Evolutionary conservation across 2,888 invertebrate genomes (phyloP).

Genomic region (Troglohyphantes excavatus): DNA sequence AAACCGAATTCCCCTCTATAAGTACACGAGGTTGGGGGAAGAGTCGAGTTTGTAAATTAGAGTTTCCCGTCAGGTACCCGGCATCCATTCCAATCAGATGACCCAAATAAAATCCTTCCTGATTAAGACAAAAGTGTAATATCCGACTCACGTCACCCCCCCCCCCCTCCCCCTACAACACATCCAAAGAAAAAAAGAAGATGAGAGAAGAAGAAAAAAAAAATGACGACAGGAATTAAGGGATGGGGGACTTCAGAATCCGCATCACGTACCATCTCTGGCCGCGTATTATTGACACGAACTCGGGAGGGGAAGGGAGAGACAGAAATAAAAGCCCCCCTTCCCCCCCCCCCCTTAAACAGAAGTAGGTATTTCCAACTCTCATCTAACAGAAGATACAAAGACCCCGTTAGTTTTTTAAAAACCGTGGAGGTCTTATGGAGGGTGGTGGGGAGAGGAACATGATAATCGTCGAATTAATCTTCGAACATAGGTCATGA

Average conservation of each 20-base stretch:
- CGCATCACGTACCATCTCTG: constrained; percentile 66
- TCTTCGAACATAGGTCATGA: constrained; percentile 72
- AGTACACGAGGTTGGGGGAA: too few relatives aligned
- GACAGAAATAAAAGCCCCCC: neutral
- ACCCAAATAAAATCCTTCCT: constrained; percentile 75
- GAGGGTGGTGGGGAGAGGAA: constrained; percentile 18
- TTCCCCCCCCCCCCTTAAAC: neutral
- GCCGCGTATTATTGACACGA: constrained; percentile 76
- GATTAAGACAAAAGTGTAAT: constrained; percentile 78
- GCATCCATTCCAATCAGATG: constrained; percentile 74
- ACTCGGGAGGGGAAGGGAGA: neutral
- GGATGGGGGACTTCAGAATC: constrained; percentile 51
- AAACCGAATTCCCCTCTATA: too few relatives aligned
- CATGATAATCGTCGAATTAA: constrained; percentile 76
- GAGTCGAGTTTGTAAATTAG: constrained; percentile 48
- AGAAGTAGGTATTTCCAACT: constrained; percentile 62
- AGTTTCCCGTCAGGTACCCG: constrained; percentile 68
- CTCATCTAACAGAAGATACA: constrained; percentile 50
- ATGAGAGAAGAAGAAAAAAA: constrained; percentile 14
- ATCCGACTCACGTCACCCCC: constrained; percentile 72
- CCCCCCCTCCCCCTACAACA: too few relatives aligned
- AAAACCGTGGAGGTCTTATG: constrained; percentile 62
- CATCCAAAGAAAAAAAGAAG: constrained; percentile 22
- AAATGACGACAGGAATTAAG: constrained; percentile 57
- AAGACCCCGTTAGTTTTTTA: constrained; percentile 56